Evolutionary conservation across 2,888 invertebrate genomes (phyloP).

Genomic region (Kryphioiulus occultus): DNA sequence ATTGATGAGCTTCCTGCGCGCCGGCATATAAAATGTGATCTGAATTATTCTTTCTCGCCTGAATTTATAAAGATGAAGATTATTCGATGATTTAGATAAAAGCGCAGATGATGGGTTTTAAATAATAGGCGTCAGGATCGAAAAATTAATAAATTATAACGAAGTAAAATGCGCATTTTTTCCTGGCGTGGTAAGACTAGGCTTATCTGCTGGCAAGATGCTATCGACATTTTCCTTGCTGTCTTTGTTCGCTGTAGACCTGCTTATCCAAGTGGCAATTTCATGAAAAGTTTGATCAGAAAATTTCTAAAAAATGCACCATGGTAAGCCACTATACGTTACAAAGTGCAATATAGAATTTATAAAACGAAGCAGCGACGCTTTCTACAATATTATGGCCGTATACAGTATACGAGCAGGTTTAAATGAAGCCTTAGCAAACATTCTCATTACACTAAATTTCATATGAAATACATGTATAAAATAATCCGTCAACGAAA

Average conservation of each 20-base stretch:
- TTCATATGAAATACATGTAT: too few species aligned
- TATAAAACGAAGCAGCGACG: too few species aligned
- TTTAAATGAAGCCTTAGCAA: too few species aligned
- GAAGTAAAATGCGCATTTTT: not conserved
- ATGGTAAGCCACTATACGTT: not conserved
- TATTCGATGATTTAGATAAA: conserved; percentile 23
- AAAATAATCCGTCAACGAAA: too few species aligned
- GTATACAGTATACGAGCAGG: too few species aligned
- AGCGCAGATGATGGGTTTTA: not conserved
- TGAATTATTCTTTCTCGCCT: conserved; percentile 23
- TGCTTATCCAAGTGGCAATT: not conserved
- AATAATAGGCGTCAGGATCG: conserved; percentile 23
- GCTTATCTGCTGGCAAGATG: conserved; percentile 2
- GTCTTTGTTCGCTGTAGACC: not conserved
- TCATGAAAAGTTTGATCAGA: not conserved
- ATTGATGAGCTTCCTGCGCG: not conserved
- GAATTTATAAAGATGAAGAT: conserved; percentile 10
- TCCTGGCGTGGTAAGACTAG: not conserved
- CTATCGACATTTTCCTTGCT: not conserved
- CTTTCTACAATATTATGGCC: too few species aligned
- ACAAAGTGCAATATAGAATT: too few species aligned
- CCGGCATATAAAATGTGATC: conserved; percentile 14
- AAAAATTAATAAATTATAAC: conserved; percentile 20
- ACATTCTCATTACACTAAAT: too few species aligned
- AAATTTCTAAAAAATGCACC: not conserved